Percentiles rank a stretch among this genome's conserved stretches.
Conservation (phyloP, 2,113 vertebrate species). For the Tragelaphus scriptus region DNA sequence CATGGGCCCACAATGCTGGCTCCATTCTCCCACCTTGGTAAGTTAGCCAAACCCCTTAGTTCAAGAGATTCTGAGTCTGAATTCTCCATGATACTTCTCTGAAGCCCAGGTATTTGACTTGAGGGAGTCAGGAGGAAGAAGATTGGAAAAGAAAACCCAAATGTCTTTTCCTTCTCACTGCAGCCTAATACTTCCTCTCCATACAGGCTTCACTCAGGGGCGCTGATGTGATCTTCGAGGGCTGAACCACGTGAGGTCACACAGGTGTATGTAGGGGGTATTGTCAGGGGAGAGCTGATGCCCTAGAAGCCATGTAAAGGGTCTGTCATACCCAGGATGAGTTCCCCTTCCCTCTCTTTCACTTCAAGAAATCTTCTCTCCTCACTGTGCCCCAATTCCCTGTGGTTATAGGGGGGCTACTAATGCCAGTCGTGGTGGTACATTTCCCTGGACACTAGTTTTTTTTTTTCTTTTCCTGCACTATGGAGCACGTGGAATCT, state of each 20-base stretch:
- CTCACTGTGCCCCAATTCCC: not conserved
- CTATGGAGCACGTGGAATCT: not conserved
- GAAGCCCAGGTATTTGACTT: not conserved
- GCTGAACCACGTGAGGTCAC: not conserved
- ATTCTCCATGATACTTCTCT: not conserved
- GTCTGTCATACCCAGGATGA: not conserved
- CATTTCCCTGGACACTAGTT: not conserved
- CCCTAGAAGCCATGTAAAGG: not conserved
- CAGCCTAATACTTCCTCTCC: not conserved
- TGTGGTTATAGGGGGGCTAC: not conserved
- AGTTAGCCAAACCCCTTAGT: not conserved
- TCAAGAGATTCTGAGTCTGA: not conserved
- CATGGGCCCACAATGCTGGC: not conserved
- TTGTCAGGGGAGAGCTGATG: not conserved
- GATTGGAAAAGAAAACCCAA: not conserved
- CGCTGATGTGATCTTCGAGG: rapidly evolving
- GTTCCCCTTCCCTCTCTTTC: not conserved
- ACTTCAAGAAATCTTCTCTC: not conserved
- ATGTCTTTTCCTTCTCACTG: not conserved
- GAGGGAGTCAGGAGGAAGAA: not conserved
- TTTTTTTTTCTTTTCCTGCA: not conserved
- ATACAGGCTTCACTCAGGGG: not conserved
- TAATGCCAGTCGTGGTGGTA: not conserved
- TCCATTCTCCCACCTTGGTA: not conserved
- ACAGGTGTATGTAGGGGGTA: not conserved